These are phyloP conservation scores for Branchellion lobata DNA, from an alignment of 2,888 invertebrate genomes.

Conservation along the genomic window DNA sequence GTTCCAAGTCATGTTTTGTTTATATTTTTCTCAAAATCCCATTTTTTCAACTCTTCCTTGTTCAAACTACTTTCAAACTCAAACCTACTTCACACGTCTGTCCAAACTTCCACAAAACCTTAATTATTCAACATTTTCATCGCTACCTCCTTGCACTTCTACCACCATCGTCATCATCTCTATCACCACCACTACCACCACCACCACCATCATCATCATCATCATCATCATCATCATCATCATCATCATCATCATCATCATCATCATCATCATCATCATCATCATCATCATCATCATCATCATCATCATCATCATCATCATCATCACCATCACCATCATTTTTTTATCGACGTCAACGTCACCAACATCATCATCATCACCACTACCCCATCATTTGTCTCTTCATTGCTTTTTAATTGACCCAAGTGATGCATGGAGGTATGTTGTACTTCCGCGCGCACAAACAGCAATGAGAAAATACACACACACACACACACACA, in stretches of 20 bases:
- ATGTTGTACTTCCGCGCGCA: conserved; percentile 10
- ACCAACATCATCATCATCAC: neutral
- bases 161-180: conserved; percentile 6
- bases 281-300: conserved; percentile 34
- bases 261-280: conserved; percentile 31
- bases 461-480: neutral
- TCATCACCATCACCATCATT: conserved; percentile 11
- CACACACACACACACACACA: neutral
- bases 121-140: too few species aligned
- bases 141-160: neutral
- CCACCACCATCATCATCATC: conserved; percentile 16
- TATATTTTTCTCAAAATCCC: too few species aligned
- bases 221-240: conserved; percentile 31
- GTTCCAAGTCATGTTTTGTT: too few species aligned
- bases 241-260: conserved; percentile 36
- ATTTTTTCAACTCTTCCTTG: too few species aligned
- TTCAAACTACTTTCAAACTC: too few species aligned
- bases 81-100: too few species aligned
- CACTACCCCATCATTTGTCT: conserved; percentile 1
- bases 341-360: conserved; percentile 7
- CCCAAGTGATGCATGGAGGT: conserved; percentile 8
- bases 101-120: too few species aligned
- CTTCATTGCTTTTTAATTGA: conserved; percentile 21
- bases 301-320: conserved; percentile 31
- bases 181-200: conserved; percentile 17